Conservation (phyloP, 2,888 invertebrate species). For the Aproaerema taeniolella region DNA sequence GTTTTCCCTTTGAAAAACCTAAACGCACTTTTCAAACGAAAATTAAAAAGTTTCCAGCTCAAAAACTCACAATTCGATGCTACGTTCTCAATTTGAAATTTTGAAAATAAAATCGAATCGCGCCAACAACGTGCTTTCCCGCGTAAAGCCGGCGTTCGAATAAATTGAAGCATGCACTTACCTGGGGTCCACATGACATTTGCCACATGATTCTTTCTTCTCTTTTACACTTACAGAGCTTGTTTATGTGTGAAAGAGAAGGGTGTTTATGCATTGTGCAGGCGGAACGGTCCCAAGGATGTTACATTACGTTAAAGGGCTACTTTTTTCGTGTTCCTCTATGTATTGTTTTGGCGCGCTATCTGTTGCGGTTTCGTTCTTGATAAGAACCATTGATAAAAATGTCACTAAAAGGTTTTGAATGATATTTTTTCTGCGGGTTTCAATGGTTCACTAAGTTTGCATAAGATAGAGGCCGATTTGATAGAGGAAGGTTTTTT, state of each 20-base stretch:
- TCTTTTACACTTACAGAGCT: conserved; percentile 28
- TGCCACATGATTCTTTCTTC: conserved; percentile 36
- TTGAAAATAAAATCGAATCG: conserved; percentile 1
- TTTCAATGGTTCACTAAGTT: not conserved
- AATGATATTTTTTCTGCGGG: conserved; percentile 20
- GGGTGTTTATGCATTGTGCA: conserved; percentile 43
- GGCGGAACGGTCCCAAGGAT: conserved; percentile 53
- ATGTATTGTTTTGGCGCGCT: conserved; percentile 62
- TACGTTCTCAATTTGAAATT: conserved; percentile 22
- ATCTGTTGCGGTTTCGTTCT: conserved; percentile 33
- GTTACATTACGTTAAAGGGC: conserved; percentile 31
- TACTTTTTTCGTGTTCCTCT: conserved; percentile 40
- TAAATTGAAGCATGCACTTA: conserved; percentile 53
- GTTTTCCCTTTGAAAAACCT: conserved; percentile 4
- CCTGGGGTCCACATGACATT: conserved; percentile 63
- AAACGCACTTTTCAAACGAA: conserved; percentile 4
- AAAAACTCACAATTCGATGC: conserved; percentile 5
- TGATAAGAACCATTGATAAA: conserved; percentile 51
- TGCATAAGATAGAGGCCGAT: too few relatives aligned
- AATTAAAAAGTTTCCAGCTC: not conserved
- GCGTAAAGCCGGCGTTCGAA: conserved; percentile 70
- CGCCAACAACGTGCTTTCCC: conserved; percentile 57
- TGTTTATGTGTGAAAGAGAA: conserved; percentile 27
- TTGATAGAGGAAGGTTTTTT: too few relatives aligned
- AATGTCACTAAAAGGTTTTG: conserved; percentile 33